Evolutionary conservation across 2,113 vertebrate species (phyloP), one percentile per base, ranked within the genome.

Genomic region (Coptodon rendalli): DNA sequence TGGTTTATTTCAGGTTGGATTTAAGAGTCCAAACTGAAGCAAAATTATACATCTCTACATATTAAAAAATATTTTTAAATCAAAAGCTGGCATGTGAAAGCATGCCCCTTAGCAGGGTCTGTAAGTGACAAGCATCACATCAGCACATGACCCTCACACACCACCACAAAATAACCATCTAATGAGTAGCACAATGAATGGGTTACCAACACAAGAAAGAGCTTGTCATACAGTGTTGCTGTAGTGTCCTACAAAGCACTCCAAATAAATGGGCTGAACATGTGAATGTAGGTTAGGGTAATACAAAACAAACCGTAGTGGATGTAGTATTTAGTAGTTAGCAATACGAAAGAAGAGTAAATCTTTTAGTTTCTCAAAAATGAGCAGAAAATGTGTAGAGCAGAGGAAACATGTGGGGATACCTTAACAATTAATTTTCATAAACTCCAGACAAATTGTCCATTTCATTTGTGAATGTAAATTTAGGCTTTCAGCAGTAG

Each of bases 351-450:
- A 85, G 13, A 7, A 36, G 10, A 36, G 50, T 7, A 8, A 17
- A 40, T 84, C 1, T 81, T 50, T 71, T 29, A 85, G 54, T 80
- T 80, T 82, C 19, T 66, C 22, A 66, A 6, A 17, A 82, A 27
- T 17, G 43, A 81, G 24, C 16, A 82, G 19, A 78, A 34, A 6
- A 66, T 53, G 16, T 29, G 19, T 43, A 54, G n/a, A 85, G 19
- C 14, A 85, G n/a, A 73, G 83, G 83, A 12, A n/a, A 38, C 29
- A 4, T 56, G n/a, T 56, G 85, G 85, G 89, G 86, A 92, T 90
- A 93, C 89, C 87, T 89, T 84, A 92, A 93, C 85, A 87, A 19
- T 85, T 59, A 1, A 53, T 80, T 63, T 90, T 8, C 13, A 40
- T 5, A n/a, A 5, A 71, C 80, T 16, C 63, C 57, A 10, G 29